Percentiles rank a stretch among this genome's conserved stretches.
phyloP scores from a whole-genome alignment of 2,888 invertebrate genomes.

The Limnephilus lunatus region DNA sequence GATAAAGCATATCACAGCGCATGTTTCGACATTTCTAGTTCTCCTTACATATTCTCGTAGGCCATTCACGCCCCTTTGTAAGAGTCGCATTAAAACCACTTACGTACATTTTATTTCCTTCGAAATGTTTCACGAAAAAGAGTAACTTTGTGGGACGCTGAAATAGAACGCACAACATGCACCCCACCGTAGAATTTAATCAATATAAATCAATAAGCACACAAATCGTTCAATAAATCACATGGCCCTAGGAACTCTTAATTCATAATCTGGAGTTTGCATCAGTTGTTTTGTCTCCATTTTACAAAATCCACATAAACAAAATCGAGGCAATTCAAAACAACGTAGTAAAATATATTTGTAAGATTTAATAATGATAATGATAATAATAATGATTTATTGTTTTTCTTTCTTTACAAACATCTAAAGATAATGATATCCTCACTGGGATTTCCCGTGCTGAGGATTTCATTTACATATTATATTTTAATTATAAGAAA shows the following conservation, averaged over 20 bases:
- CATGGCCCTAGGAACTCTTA: background rate
- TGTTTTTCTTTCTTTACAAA: too few species aligned
- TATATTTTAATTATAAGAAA: too few species aligned
- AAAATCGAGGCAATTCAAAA: too few species aligned
- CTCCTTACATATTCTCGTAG: slow-evolving; percentile 1
- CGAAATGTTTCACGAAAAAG: slow-evolving; percentile 50
- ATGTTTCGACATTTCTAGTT: background rate
- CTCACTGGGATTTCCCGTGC: too few species aligned
- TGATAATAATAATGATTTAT: too few species aligned
- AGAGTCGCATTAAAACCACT: slow-evolving; percentile 48
- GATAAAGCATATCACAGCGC: background rate
- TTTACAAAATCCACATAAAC: too few species aligned
- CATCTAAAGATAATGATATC: too few species aligned
- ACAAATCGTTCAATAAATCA: background rate
- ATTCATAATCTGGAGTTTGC: too few species aligned
- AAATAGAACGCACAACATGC: background rate
- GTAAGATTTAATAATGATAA: too few species aligned
- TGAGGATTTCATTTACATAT: too few species aligned
- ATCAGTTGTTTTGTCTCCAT: too few species aligned
- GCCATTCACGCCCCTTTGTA: slow-evolving; percentile 11
- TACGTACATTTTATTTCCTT: slow-evolving; percentile 51
- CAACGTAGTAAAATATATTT: too few species aligned
- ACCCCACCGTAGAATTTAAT: background rate
- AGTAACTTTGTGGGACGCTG: slow-evolving; percentile 16
- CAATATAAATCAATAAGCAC: background rate